Evolutionary conservation across 2,113 vertebrate genomes (phyloP), one percentile per base, ranked within the genome.

Genomic region (Stictonetta naevosa): DNA sequence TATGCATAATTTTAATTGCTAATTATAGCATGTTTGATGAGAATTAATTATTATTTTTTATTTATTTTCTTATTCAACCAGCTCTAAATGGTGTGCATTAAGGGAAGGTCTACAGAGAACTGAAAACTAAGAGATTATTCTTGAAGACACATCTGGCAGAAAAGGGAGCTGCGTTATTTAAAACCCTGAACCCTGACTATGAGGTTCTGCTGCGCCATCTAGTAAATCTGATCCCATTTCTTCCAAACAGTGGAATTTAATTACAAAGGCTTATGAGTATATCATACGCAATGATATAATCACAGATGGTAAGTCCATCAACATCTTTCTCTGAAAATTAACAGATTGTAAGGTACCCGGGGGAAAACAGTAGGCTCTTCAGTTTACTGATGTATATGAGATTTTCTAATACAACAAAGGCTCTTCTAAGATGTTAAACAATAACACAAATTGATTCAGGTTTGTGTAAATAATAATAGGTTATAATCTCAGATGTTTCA

Each of bases 321-420:
- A 74, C 81, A 83, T n/a, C 46, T 95, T 90, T 83, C 75, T 68
- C 64, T 93, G 64, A 81, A 94, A 94, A 97, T 93, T 90, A 92
- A 80, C 68, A 85, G 46, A 80, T 79, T 91, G 66, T 26, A 86
- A 66, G 22, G 56, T 20, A 83, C 33, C 60, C 72, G 46, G 38
- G 79, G 68, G 55, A 86, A 92, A 90, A 78, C 15, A 63, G 52
- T 46, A 90, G 67, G 64, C 40, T 93, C 28, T 64, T 6, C 20
- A 33, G 25, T 68, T 81, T 83, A 55, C 33, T 46, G 8, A 55
- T 77, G 17, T 63, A 26, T 10, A 36, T 42, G 40, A 71, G 25
- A 21, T 75, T 84, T 90, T 87, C 50, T 74, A 74, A 88, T 26
- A 48, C 28, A 88, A 74, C 19, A 88, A 88, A 80, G 58, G 60